phyloP scores from a whole-genome alignment of 2,888 invertebrate species.

The Drosophila incognita region DNA sequence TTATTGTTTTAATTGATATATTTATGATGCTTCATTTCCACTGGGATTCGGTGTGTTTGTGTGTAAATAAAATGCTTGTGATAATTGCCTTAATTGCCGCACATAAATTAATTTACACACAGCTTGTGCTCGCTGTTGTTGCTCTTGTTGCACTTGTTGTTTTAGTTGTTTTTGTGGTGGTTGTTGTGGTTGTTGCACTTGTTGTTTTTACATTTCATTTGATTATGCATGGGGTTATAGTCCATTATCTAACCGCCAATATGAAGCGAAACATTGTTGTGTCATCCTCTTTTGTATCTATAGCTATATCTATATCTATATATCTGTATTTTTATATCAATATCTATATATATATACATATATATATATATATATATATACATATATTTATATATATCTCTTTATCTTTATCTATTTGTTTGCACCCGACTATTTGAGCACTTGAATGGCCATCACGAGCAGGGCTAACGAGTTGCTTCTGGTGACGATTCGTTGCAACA shows the following conservation, averaged over 20 bases:
- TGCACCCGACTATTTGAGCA: not conserved
- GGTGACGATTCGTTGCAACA: slow-evolving; percentile 6
- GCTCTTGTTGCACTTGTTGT: not conserved
- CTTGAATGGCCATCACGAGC: not conserved
- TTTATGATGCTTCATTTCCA: slow-evolving; percentile 55
- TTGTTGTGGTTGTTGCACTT: slow-evolving; percentile 3
- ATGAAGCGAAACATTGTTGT: slow-evolving; percentile 10
- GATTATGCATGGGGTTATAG: slow-evolving; percentile 30
- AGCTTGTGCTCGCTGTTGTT: slow-evolving; percentile 19
- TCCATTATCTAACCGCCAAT: slow-evolving; percentile 39
- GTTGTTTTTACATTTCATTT: slow-evolving; percentile 32
- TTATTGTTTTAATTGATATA: slow-evolving; percentile 57
- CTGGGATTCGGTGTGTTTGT: slow-evolving; percentile 6
- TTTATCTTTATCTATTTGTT: not conserved
- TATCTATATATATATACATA: not conserved
- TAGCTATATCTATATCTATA: not conserved
- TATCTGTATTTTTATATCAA: not conserved
- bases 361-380: not conserved
- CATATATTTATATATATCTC: not conserved
- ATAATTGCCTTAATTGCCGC: slow-evolving; percentile 70
- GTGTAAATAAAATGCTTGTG: slow-evolving; percentile 11
- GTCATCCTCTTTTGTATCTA: not conserved
- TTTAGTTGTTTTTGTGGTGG: slow-evolving; percentile 8
- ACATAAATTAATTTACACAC: slow-evolving; percentile 66
- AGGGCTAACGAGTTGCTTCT: not conserved